Conservation (phyloP, 1,140 invertebrate genomes). For the Euura saliciscinereae region DNA sequence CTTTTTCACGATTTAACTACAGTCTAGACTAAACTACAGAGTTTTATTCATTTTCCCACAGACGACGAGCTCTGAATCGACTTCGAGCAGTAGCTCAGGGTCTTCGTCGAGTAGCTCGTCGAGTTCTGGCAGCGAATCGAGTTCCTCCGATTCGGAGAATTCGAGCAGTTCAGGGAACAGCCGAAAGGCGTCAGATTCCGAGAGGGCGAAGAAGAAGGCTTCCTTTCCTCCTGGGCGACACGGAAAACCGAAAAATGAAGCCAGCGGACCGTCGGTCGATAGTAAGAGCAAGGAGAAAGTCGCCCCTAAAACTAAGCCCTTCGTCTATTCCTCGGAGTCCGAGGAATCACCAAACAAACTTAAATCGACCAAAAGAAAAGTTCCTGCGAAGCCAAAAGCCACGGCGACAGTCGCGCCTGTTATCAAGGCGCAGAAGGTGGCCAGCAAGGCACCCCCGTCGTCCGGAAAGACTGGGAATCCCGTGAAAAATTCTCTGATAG, state of each 20-base stretch:
- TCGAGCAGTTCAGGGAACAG: slow-evolving; percentile 64
- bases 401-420: slow-evolving; percentile 59
- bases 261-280: slow-evolving; percentile 35
- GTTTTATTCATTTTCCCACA: slow-evolving; percentile 21
- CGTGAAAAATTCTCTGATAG: slow-evolving; percentile 35
- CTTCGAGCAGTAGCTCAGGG: slow-evolving; percentile 68
- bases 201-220: slow-evolving; percentile 60
- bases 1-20: background rate
- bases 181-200: slow-evolving; percentile 54
- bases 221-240: slow-evolving; percentile 50
- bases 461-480: slow-evolving; percentile 48
- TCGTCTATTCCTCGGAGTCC: slow-evolving; percentile 61
- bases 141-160: slow-evolving; percentile 73
- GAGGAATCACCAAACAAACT: slow-evolving; percentile 58
- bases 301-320: slow-evolving; percentile 38
- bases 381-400: slow-evolving; percentile 63
- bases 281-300: slow-evolving; percentile 50
- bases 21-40: background rate
- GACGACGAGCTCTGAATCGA: slow-evolving; percentile 68
- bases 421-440: slow-evolving; percentile 50
- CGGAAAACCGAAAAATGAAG: slow-evolving; percentile 54
- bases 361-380: slow-evolving; percentile 56
- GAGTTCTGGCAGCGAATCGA: slow-evolving; percentile 70
- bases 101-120: slow-evolving; percentile 66
- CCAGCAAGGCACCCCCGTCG: slow-evolving; percentile 41